These are phyloP conservation scores for Azorinus chamasolen DNA, from an alignment of 2,888 invertebrate genomes.

Conservation along the genomic window DNA sequence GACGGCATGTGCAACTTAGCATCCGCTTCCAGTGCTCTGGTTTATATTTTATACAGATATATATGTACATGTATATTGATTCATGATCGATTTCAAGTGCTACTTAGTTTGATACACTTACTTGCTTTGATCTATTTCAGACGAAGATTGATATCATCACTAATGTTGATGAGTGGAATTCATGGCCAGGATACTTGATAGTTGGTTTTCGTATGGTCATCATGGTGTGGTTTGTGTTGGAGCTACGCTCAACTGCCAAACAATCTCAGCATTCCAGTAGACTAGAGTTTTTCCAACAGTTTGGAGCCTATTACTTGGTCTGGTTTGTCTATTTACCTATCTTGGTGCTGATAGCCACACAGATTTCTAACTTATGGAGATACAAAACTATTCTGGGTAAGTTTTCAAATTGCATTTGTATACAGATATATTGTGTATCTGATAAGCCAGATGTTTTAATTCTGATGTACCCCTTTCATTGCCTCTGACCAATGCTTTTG, in stretches of 20 bases:
- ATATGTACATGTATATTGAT: too few relatives aligned
- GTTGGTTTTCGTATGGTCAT: constrained; percentile 94
- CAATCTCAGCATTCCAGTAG: constrained; percentile 93
- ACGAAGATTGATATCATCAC: constrained; percentile 98
- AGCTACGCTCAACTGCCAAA: constrained; percentile 91
- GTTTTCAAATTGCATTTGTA: constrained; percentile 74
- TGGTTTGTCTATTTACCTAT: constrained; percentile 99
- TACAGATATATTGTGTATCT: neutral
- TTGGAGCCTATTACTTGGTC: constrained; percentile 98
- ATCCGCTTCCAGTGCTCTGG: too few relatives aligned
- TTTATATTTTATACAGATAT: too few relatives aligned
- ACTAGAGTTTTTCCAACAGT: constrained; percentile 97
- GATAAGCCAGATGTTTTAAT: neutral
- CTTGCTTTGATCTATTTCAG: too few relatives aligned
- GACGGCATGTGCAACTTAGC: too few relatives aligned
- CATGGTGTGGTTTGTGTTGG: constrained; percentile 95
- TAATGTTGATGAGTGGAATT: constrained; percentile 98
- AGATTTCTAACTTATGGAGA: constrained; percentile 98
- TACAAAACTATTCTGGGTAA: constrained; percentile 96
- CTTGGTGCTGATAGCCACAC: constrained; percentile 96
- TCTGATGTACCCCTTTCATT: too few relatives aligned
- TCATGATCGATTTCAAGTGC: too few relatives aligned
- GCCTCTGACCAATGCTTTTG: too few relatives aligned
- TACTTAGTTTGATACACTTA: too few relatives aligned
- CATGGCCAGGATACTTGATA: constrained; percentile 98